Evolutionary conservation across 2,113 vertebrate species (phyloP), one percentile per base, ranked within the genome.

Genomic region (Platanista minor): DNA sequence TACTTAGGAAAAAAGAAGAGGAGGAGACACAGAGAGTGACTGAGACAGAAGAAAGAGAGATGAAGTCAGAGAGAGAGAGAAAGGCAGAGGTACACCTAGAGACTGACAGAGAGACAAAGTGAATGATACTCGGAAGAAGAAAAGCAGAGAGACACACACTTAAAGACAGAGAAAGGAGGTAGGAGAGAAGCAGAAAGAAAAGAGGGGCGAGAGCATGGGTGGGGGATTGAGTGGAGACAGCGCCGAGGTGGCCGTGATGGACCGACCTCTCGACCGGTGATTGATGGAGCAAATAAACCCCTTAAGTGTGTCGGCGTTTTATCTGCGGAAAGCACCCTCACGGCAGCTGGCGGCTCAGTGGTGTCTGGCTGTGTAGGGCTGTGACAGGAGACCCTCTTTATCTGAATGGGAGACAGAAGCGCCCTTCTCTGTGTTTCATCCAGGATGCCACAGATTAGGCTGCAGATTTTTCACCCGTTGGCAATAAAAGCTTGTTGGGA

Each of bases 321-420:
- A 95, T 94, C 96, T 80, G 18, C 33, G 78, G n/a, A 83, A 33
- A 71, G 89, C 96, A 66, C 92, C 90, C 92, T 97, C 69, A 1
- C 23, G 27, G 7, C 20, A 41, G 72, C 46, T 1, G 33, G 67
- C 8, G 31, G 3, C 62, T 23, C 10, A 2, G 52, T 6, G 20
- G 87, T 5, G 61, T 85, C 71, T 69, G 84, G 78, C 87, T 17
- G 0, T 59, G 84, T 25, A 27, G n/a, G 82, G 49, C 87, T 62
- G 77, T 93, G 95, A 89, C 94, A 66, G 82, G 72, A 72, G 67
- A 67, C 20, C 6, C 78, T 93, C 82, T 92, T 74, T 89, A 89
- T 94, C 93, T 88, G 78, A n/a, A 49, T 11, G 2, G 31, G 77
- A 71, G 87, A 84, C 90, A 94, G 86, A 59, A 59, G 89, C 1